Base-by-base conservation (phyloP, 2,113 vertebrate genomes). In the Sorex araneus region DNA sequence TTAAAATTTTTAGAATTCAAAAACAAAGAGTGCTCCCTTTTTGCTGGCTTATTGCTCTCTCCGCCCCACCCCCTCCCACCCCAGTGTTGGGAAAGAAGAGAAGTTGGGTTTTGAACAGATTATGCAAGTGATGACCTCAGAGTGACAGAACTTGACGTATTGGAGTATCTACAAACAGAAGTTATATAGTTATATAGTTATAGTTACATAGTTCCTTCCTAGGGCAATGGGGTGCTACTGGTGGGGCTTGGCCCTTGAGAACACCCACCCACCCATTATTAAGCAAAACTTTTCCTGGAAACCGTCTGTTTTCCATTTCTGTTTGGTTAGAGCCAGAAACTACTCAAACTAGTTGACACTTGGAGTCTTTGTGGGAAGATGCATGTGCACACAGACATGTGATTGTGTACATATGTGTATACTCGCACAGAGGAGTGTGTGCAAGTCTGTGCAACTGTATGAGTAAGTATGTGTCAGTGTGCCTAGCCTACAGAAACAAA, bases 1-100 rank as follows among this genome's bases (percentile, higher is more conserved):
- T 74, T 25, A 84, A 60, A 87, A 67, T 47, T 85, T 32, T 40
- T 93, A 34, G n/a, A 94, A 70, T 69, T 85, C n/a, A 88, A 66
- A 92, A 92, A 77, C 71, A 71, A 25, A 76, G 86, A n/a, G 16
- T 67, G 4, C 7, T 83, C 10, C 10, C 5, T 78, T 50, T 50
- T 9, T 10, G 5, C 47, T 50, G 10, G 9, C 47, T 9, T 13
- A 50, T 50, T 50, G 47, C 47, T 40, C 40, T 40, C 40, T 40
- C 40, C 40, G 7, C 40, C 54, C 12, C 15, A 54, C 54, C 54
- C n/a, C 21, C 57, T 60, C 57, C 57, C 57, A 60, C 57, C 57
- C 18, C 19, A 2, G 21, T 18, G 82, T 25, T 28, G 36, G 93
- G 8, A 76, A 36, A 21, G 66, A 36, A 76, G 32, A 32, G 57